Conservation (phyloP, 2,113 vertebrate genomes). For the Percopsis transmontana region DNA sequence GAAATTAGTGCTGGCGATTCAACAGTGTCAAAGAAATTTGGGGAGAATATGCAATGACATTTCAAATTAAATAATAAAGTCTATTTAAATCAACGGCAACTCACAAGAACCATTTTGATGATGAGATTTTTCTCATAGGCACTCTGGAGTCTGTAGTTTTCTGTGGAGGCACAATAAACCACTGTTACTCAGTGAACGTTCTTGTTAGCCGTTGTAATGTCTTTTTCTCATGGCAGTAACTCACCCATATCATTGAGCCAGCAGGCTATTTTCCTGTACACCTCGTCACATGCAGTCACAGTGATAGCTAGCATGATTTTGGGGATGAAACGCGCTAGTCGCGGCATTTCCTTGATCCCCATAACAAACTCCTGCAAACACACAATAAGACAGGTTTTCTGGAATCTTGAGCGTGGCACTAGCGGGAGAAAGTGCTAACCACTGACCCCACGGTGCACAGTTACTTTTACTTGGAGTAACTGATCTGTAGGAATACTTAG, state of each 20-base stretch:
- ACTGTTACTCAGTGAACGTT: background rate
- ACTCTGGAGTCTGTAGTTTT: constrained; percentile 98
- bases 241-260: constrained; percentile 98
- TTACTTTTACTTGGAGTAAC: too few species aligned
- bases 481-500: too few species aligned
- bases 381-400: constrained; percentile 4
- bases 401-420: background rate
- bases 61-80: background rate
- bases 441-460: too few species aligned
- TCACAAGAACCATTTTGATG: constrained; percentile 98
- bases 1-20: constrained; percentile 2
- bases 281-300: constrained; percentile 90
- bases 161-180: constrained; percentile 68
- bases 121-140: constrained; percentile 98
- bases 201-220: background rate
- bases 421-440: too few species aligned
- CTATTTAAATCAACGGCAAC: constrained; percentile 46
- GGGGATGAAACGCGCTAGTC: constrained; percentile 89
- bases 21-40: background rate
- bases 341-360: constrained; percentile 91
- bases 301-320: constrained; percentile 93
- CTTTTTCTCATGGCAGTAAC: background rate
- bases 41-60: background rate
- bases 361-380: constrained; percentile 88
- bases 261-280: constrained; percentile 94